Evolutionary conservation across 2,888 invertebrate genomes (phyloP), one percentile per base, ranked within the genome.

Genomic region (Brachyptera risi): DNA sequence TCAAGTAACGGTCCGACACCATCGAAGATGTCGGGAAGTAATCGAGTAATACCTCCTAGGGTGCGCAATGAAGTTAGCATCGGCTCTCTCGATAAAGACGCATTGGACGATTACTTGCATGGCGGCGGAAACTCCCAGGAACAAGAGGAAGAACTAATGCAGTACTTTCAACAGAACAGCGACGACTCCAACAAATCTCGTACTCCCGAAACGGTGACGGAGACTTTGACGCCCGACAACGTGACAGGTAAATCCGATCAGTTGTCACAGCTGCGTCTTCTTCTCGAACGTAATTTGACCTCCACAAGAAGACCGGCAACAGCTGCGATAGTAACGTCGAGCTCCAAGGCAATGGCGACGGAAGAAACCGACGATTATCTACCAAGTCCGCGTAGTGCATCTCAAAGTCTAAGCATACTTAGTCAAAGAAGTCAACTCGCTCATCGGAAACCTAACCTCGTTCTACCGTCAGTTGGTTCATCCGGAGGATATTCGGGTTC

Each of bases 121-220:
- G 86, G 85, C 66, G 88, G 87, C 65, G 83, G 83, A 67, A 86
- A 84, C 73, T 85, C 85, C 44, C 88, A 90, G 71, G 89, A 88
- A 70, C 89, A 88, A 71, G 91, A 92, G 74, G 90, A 90, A 71
- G 92, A 92, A 76, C 76, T 92, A 69, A 79, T 90, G 73, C 88
- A 90, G 76, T 92, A 91, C 77, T 91, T 91, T 75, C 31, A 31
- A 11, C 31, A 7, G 7, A n/a, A n/a, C n/a, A n/a, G n/a, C n/a
- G n/a, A n/a, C n/a, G n/a, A n/a, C n/a, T n/a, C n/a, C n/a, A n/a
- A n/a, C n/a, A n/a, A n/a, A n/a, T n/a, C n/a, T 4, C 40, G 17
- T 3, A 19, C 56, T 3, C 7, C 2, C 13, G 35, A 27, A 23
- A 38, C 15, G 3, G 15, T n/a, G 3, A n/a, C 56, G 3, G 27